These are phyloP conservation scores for Gymnothorax javanicus DNA, from an alignment of 2,797 vertebrate species.

Conservation along the genomic window DNA sequence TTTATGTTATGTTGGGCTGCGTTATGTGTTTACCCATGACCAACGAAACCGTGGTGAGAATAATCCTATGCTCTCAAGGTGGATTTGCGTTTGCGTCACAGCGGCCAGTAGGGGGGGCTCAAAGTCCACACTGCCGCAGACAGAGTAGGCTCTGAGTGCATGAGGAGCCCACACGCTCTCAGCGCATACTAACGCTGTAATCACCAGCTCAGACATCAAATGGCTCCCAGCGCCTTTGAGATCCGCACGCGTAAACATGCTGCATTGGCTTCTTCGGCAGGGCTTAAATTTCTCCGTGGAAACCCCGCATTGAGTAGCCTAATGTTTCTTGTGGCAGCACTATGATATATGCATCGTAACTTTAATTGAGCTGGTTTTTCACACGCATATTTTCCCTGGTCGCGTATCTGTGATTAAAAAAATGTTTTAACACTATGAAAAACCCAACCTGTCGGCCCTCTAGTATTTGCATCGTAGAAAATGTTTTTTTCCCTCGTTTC, in stretches of 20 bases:
- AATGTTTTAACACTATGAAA: not conserved
- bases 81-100: not conserved
- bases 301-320: not conserved
- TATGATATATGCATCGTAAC: not conserved
- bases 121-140: constrained; percentile 64
- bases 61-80: not conserved
- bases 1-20: not conserved
- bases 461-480: not conserved
- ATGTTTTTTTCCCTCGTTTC: not conserved
- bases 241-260: constrained; percentile 47
- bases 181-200: constrained; percentile 30
- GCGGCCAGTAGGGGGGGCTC: constrained; percentile 86
- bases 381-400: not conserved
- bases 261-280: not conserved
- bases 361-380: constrained; percentile 2
- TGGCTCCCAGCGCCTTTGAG: constrained; percentile 49
- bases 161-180: constrained; percentile 13
- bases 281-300: constrained; percentile 19
- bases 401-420: not conserved
- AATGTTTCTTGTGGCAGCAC: not conserved
- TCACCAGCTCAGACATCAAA: constrained; percentile 55
- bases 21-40: not conserved
- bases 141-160: not conserved
- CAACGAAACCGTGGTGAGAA: not conserved
- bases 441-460: not conserved